Conservation (phyloP, 2,113 vertebrate species). For the Plotosus lineatus region DNA sequence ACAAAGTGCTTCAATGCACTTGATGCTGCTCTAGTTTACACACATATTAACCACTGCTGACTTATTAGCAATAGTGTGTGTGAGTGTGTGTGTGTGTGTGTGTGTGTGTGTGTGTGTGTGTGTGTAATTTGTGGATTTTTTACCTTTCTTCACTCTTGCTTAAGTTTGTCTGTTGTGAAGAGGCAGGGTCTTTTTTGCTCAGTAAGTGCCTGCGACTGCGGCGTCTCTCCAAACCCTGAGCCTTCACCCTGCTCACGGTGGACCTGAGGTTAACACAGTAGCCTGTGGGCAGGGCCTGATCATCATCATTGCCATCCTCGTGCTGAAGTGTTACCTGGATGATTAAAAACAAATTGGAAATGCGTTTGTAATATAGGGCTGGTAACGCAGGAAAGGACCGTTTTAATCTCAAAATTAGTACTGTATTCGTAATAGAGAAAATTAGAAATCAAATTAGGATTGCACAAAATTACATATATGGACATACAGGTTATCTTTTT, state of each 20-base stretch:
- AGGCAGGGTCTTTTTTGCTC: slow-evolving; percentile 69
- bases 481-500: too few species aligned
- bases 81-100: background rate
- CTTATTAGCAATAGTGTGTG: background rate
- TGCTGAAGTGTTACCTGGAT: slow-evolving; percentile 79
- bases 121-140: slow-evolving; percentile 47
- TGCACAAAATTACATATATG: too few species aligned
- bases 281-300: slow-evolving; percentile 71
- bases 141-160: slow-evolving; percentile 82
- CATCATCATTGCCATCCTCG: slow-evolving; percentile 83
- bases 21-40: slow-evolving; percentile 40
- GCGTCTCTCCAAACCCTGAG: slow-evolving; percentile 81
- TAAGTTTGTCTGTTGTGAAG: slow-evolving; percentile 62
- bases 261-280: slow-evolving; percentile 77
- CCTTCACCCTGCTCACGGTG: slow-evolving; percentile 70
- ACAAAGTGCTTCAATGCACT: slow-evolving; percentile 58
- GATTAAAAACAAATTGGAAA: background rate
- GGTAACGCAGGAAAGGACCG: too few species aligned
- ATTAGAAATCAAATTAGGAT: too few species aligned
- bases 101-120: background rate
- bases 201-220: slow-evolving; percentile 87
- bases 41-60: background rate
- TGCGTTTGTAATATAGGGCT: too few species aligned
- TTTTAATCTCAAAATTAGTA: too few species aligned
- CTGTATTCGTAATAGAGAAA: too few species aligned